These are phyloP conservation scores for Laspeyria flexula DNA, from an alignment of 2,888 invertebrate species.

Conservation along the genomic window DNA sequence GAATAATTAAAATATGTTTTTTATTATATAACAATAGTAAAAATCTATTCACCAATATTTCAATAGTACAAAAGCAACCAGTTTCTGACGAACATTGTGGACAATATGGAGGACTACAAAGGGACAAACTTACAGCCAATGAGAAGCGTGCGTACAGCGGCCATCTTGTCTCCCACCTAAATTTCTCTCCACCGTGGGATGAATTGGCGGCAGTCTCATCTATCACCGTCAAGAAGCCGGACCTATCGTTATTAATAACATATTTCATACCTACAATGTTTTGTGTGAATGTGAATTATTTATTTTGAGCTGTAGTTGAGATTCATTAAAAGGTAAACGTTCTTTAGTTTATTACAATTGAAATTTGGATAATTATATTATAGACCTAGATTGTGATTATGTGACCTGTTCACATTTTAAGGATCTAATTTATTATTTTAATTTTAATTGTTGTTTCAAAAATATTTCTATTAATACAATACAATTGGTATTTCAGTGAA, in stretches of 20 bases:
- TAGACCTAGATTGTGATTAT: too few species aligned
- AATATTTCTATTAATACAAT: too few species aligned
- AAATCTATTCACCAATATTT: not conserved
- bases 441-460: too few species aligned
- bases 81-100: constrained; percentile 20
- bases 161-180: constrained; percentile 70
- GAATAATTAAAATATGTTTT: too few species aligned
- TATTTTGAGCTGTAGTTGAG: not conserved
- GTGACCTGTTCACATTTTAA: too few species aligned
- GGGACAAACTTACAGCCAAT: constrained; percentile 50
- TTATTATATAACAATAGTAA: too few species aligned
- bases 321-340: not conserved
- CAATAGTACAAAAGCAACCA: constrained; percentile 27
- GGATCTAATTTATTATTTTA: too few species aligned
- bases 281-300: not conserved
- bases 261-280: not conserved
- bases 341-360: too few species aligned
- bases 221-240: constrained; percentile 54
- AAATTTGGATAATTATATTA: too few species aligned
- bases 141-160: constrained; percentile 36
- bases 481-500: too few species aligned
- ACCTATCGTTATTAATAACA: constrained; percentile 26
- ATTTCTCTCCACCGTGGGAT: constrained; percentile 29
- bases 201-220: constrained; percentile 52
- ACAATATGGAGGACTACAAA: constrained; percentile 38